Base-by-base conservation (phyloP, 2,797 vertebrate genomes). In the Hylomyscus alleni region DNA sequence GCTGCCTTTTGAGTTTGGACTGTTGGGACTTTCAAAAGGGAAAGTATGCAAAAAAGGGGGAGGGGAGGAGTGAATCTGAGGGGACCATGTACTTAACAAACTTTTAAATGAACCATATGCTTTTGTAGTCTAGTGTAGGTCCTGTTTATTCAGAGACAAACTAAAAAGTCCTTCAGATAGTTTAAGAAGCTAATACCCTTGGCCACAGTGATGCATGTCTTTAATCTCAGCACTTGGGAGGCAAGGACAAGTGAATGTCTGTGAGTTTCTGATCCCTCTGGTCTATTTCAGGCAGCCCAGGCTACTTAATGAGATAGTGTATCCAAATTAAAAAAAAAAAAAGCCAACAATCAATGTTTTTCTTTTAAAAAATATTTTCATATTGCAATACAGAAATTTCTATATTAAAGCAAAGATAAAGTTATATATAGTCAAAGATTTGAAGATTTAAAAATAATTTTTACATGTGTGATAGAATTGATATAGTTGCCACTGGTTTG, bases 391-490 rank as follows among this genome's bases (percentile, higher is more conserved):
- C 2, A 76, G 13, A 44, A 62, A 77, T 60, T 54, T 76, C 7
- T 90, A 26, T 76, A 17, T 95, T 93, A 95, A 87, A 93, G 37
- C 85, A 91, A 87, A 92, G 31, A 10, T 88, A 84, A 97, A 94
- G 56, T 90, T 95, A 34, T 81, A 50, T 81, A 44, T 65, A 93
- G 44, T 81, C 44, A 77, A 62, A n/a, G 34, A 92, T 89, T 95
- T 95, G 37, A 19, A 82, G n/a, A 81, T 85, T 97, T 95, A 84
- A 22, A 37, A 95, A 89, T 83, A 83, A 50, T 37, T 54, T 84
- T 92, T 95, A 34, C 77, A 89, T 89, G 62, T 94, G 47, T 44
- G 54, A 37, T 91, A 90, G 85, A 92, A 19, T 84, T 87, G 86
- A 12, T 77, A 60, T 26, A 88, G 56, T 67, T 96, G 10, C 65